phyloP scores from a whole-genome alignment of 2,113 vertebrate species.

The Sylvia atricapilla region DNA sequence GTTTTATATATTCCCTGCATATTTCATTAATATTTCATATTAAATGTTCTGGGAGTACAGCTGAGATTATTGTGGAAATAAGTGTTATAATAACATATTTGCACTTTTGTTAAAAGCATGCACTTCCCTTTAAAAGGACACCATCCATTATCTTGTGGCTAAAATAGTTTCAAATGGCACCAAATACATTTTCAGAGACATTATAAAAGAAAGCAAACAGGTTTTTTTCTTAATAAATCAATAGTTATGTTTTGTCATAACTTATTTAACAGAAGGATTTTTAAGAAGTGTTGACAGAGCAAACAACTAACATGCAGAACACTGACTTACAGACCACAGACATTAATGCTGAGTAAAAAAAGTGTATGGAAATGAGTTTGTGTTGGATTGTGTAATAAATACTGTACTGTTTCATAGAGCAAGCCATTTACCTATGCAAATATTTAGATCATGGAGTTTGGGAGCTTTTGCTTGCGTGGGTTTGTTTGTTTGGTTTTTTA shows the following conservation, averaged over 20 bases:
- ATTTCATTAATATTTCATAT: neutral
- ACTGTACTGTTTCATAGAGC: neutral
- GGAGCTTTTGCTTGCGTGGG: neutral
- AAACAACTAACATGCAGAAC: neutral
- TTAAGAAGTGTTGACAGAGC: neutral
- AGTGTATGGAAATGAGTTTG: neutral
- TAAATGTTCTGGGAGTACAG: neutral
- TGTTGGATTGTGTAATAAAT: neutral
- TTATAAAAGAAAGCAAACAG: neutral
- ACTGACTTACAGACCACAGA: neutral
- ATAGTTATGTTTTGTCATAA: neutral
- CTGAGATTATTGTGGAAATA: neutral
- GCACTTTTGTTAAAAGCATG: neutral
- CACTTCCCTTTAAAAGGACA: neutral
- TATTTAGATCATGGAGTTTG: neutral
- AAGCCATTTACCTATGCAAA: neutral
- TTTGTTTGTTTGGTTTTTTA: neutral
- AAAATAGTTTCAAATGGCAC: neutral
- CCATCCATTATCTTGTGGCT: neutral
- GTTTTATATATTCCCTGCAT: neutral
- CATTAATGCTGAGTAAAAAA: neutral
- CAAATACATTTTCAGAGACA: neutral
- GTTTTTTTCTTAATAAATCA: neutral
- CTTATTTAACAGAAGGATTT: neutral
- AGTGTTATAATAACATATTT: neutral